A percentile compares a stretch with the other conserved stretches of the same genome.
phyloP scores from a whole-genome alignment of 1,140 invertebrate genomes.

The Calliopsis andreniformis region DNA sequence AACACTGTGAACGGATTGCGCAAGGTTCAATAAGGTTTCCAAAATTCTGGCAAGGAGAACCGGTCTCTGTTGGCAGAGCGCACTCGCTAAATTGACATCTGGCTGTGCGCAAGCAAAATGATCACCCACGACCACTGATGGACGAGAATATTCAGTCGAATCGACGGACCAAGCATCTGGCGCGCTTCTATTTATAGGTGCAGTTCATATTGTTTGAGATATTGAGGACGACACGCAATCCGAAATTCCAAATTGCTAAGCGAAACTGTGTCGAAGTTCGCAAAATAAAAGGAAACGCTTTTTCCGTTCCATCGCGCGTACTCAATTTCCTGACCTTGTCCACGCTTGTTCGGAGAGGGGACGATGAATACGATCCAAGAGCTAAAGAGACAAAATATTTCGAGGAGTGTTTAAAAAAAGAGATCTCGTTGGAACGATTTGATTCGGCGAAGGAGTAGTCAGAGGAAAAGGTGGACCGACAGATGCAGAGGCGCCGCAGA shows the following conservation, averaged over 20 bases:
- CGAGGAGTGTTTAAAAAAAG: background rate
- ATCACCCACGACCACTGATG: constrained; percentile 13
- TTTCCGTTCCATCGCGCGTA: too few species aligned
- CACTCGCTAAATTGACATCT: constrained; percentile 18
- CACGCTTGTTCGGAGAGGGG: too few species aligned
- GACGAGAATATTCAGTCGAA: constrained; percentile 1
- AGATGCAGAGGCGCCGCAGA: constrained; percentile 27
- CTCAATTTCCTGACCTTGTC: too few species aligned
- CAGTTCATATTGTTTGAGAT: background rate
- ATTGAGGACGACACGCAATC: background rate
- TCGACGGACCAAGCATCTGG: background rate
- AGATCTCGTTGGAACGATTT: constrained; percentile 33
- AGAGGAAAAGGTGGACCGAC: constrained; percentile 15
- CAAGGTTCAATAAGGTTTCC: constrained; percentile 15
- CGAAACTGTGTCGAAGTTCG: too few species aligned
- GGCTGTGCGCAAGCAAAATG: constrained; percentile 6
- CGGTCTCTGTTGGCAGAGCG: background rate
- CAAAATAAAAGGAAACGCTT: too few species aligned
- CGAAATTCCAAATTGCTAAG: too few species aligned
- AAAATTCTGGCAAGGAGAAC: constrained; percentile 1
- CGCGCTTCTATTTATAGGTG: constrained; percentile 21
- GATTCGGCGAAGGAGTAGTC: constrained; percentile 2
- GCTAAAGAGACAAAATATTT: too few species aligned
- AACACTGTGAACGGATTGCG: constrained; percentile 1
- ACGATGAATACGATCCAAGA: too few species aligned